A percentile compares a stretch with the other conserved stretches of the same genome.
Evolutionary conservation across 2,888 invertebrate genomes (phyloP).

Genomic region (Amiota minor): DNA sequence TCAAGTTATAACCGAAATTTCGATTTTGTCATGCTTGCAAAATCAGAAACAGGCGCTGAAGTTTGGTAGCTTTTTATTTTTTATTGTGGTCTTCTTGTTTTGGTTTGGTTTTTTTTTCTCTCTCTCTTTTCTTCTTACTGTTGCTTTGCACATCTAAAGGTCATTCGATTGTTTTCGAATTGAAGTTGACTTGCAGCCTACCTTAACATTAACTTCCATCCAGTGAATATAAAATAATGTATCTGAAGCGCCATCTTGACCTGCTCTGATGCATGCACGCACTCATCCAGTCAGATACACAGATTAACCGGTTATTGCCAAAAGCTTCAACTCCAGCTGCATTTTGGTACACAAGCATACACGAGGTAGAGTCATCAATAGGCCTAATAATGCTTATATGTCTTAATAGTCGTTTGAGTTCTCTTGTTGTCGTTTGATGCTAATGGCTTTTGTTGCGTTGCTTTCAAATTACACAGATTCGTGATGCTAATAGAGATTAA

Average conservation of each 20-base stretch:
- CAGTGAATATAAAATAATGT: neutral
- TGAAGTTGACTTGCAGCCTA: slow-evolving; percentile 53
- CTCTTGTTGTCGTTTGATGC: no score
- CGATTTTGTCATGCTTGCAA: neutral
- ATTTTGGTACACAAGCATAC: slow-evolving; percentile 19
- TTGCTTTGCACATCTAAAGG: slow-evolving; percentile 60
- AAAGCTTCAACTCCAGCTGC: slow-evolving; percentile 37
- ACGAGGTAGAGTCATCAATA: no score
- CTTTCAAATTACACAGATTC: slow-evolving; percentile 7
- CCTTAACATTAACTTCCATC: slow-evolving; percentile 72
- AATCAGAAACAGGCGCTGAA: neutral
- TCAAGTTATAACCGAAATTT: neutral
- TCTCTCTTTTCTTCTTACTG: neutral
- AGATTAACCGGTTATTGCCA: slow-evolving; percentile 46
- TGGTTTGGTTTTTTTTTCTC: no score
- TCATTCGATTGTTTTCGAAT: slow-evolving; percentile 56
- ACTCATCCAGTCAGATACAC: slow-evolving; percentile 17
- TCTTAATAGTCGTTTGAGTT: no score
- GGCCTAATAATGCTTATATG: no score
- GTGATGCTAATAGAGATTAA: slow-evolving; percentile 13
- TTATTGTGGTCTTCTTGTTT: neutral
- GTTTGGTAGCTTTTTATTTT: slow-evolving; percentile 18
- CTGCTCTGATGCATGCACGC: slow-evolving; percentile 47
- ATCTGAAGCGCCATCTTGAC: slow-evolving; percentile 40
- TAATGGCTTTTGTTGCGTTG: slow-evolving; percentile 2